Base-by-base conservation (phyloP, 1,140 invertebrate species). In the Drosophila bocqueti region DNA sequence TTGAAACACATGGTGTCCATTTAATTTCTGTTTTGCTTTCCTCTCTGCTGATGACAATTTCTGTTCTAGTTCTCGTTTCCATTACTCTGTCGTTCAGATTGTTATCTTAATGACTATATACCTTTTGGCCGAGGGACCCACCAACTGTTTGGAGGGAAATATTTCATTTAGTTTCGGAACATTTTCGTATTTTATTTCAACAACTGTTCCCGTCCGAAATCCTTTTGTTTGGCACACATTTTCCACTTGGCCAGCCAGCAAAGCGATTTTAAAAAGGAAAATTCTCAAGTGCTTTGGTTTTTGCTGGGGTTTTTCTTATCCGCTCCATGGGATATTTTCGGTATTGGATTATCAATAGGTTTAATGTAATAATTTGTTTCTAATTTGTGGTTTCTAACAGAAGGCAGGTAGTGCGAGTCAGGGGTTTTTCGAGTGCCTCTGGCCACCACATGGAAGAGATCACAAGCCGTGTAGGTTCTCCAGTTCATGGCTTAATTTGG, bases 91-190 rank as follows among this genome's bases (percentile, higher is more conserved):
- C 78, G 60, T 55, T 84, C 81, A 89, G 85, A 89, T 89, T 89
- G 85, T 89, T 89, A 89, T 89, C 85, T 82, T 89, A 89, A 89
- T 89, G 85, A 89, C 85, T 89, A 72, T 85, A 90, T 89, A 85
- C 85, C 79, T 90, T 90, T 76, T 55, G 68, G 47, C n/a, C 26
- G 47, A 40, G 18, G 21, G 34, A 76, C 54, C 47, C 42, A 40
- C 24, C 40, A 66, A 73, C 55, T 68, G 67, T 69, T 45, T 67
- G 13, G 38, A 29, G 47, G n/a, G 50, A 67, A 73, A 85, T 85
- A 66, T 75, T 81, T 84, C 83, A 85, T 85, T 85, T 76, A 75
- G 68, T 85, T 85, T 85, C 63, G 69, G 71, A 90, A 84, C 73
- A 76, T 62, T 83, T 86, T 84, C 61, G 72, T 79, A 65, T 90